Base-by-base conservation (phyloP, 1,140 invertebrate species). In the Cotesia chilonis region DNA sequence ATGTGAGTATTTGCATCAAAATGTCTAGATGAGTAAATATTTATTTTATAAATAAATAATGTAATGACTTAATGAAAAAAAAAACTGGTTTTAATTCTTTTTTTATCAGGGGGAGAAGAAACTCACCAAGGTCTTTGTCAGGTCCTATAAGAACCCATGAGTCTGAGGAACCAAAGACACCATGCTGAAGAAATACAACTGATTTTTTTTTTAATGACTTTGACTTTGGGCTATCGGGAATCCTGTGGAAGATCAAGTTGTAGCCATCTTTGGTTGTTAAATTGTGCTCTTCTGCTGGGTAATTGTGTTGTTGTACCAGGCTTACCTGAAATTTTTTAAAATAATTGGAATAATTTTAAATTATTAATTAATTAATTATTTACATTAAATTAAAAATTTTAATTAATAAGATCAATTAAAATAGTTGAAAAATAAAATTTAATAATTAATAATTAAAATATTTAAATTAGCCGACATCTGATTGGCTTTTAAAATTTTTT, bases 121-220 rank as follows among this genome's bases (percentile, higher is more conserved):
- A 41, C 70, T 80, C 77, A 87, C 84, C 82, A 60, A 87, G 81
- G 61, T 78, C 76, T 57, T 75, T 74, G 12, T 82, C 63, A 7
- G 87, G 83, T 4, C 84, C 82, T 57, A 83, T 81, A 1, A 88
- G 60, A 10, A 89, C 80, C 82, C 84, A 90, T 67, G 83, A 80
- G 20, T 85, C 82, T 0, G 86, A 85, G 2, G 86, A 83, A 0
- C 75, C 81, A 0, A 87, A 54, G 0, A 90, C 72, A 9, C 90
- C 90, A 72, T 91, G 90, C 74, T 90, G 89, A 2, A 91, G 57
- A 10, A 84, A 85, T 1, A 88, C 82, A 37, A 80, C 63, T 2
- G 77, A 74, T 55, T 78, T 77, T 20, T 66, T 72, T 51, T 85
- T 76, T 28, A 3, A 12, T 28, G 28, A 12, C 60, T 55, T 59